Evolutionary conservation across 2,113 vertebrate genomes (phyloP), one percentile per base, ranked within the genome.

Genomic region (Cyphomyrus discorhynchus): DNA sequence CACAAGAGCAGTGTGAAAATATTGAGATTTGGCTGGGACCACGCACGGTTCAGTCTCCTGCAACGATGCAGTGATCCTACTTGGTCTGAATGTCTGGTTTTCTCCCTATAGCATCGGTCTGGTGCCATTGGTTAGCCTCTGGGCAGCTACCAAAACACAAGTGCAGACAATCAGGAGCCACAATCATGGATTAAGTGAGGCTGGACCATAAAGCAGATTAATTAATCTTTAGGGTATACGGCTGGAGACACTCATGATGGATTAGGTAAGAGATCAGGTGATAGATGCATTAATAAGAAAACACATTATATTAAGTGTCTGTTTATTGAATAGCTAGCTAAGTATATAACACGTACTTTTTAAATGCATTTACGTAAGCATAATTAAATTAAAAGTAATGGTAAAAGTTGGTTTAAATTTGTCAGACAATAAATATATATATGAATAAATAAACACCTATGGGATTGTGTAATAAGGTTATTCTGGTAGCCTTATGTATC

Each of bases 301-400:
- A 31, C 35, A 42, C 35, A 5, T 80, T 42, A 80, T 42, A 80
- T 42, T 42, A 80, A 39, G 15, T 80, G 31, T 42, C 35, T 17
- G 5, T 39, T 39, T 80, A 42, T 19, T 80, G 35, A 80, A 80
- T 42, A 80, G 13, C 74, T 80, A 80, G 15, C 35, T 80, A 80
- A 80, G 35, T 80, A 80, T 77, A 77, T 77, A 39, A 77, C 15
- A 77, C 42, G 5, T 39, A 39, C 17, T 42, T 80, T 35, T 80
- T 80, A 19, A 70, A 27, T 70, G 35, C 42, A 19, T 80, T 80
- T 21, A 39, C 15, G 13, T 15, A 80, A 80, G 74, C 74, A 80
- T 42, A 80, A 80, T 80, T 80, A 80, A 80, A 80, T 80, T 80
- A 42, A 80, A 80, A 80, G 31, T 80, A 80, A 80, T 80, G 35